phyloP scores from a whole-genome alignment of 2,797 vertebrate genomes.

The Phataginus tricuspis region DNA sequence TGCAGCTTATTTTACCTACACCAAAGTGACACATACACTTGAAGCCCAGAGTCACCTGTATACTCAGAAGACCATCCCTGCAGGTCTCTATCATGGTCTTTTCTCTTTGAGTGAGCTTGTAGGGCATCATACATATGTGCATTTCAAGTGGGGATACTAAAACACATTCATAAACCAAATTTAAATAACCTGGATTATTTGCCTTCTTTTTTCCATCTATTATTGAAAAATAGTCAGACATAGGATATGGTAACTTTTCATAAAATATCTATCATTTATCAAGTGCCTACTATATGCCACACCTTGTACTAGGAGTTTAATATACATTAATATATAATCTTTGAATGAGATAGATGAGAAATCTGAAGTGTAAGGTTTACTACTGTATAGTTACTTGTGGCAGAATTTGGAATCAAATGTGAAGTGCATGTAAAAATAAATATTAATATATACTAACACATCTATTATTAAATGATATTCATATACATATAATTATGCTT shows the following conservation, averaged over 20 bases:
- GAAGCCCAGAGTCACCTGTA: not conserved
- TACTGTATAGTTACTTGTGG: not conserved
- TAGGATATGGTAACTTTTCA: not conserved
- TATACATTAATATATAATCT: not conserved
- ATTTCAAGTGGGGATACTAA: not conserved
- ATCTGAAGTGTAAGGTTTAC: not conserved
- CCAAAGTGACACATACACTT: not conserved
- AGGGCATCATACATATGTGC: not conserved
- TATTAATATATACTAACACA: not conserved
- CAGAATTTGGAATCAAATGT: slow-evolving; percentile 1
- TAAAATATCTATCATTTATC: not conserved
- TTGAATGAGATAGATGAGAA: slow-evolving; percentile 29
- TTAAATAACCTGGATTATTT: not conserved
- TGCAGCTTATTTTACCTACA: not conserved
- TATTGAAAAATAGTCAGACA: not conserved
- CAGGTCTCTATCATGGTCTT: not conserved
- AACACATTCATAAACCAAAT: not conserved
- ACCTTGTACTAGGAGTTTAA: not conserved
- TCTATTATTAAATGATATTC: slow-evolving; percentile 8
- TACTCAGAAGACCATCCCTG: not conserved
- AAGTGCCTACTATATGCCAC: not conserved
- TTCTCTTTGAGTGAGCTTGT: not conserved
- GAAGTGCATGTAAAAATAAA: not conserved
- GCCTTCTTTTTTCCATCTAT: not conserved
- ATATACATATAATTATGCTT: not conserved